Evolutionary conservation across 2,888 invertebrate species (phyloP).

Genomic region (Esperia sulphurella): DNA sequence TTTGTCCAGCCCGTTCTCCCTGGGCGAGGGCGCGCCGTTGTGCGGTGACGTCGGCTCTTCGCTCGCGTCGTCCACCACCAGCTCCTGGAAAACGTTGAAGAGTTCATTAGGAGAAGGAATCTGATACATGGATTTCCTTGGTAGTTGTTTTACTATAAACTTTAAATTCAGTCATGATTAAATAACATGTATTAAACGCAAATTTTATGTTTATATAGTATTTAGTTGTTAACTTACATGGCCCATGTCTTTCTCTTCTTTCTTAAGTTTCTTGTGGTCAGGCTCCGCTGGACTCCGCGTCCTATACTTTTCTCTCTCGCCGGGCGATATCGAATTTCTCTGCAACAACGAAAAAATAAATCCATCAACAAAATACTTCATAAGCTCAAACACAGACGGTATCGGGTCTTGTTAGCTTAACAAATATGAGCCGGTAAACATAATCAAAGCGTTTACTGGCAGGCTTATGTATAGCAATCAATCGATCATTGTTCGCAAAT

Average conservation of each 20-base stretch:
- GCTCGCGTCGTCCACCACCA: constrained; percentile 96
- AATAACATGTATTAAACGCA: too few relatives aligned
- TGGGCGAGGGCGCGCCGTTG: constrained; percentile 92
- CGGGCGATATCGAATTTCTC: constrained; percentile 92
- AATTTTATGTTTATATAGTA: neutral
- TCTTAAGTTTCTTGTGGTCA: constrained; percentile 85
- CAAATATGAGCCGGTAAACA: constrained; percentile 67
- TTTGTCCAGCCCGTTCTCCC: constrained; percentile 92
- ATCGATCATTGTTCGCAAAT: constrained; percentile 79
- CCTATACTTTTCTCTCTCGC: constrained; percentile 89
- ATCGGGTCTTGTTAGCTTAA: constrained; percentile 46
- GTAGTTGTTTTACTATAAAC: too few relatives aligned
- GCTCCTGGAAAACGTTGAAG: constrained; percentile 83
- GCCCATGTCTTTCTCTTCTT: constrained; percentile 90
- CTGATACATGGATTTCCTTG: too few relatives aligned
- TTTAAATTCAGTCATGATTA: too few relatives aligned
- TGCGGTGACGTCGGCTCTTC: constrained; percentile 93
- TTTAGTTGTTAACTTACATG: constrained; percentile 80
- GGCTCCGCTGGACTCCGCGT: constrained; percentile 88
- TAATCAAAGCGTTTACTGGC: constrained; percentile 73
- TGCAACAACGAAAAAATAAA: constrained; percentile 63
- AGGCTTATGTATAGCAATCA: constrained; percentile 71
- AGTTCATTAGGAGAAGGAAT: too few relatives aligned
- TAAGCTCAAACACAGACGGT: constrained; percentile 19
- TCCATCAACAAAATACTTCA: constrained; percentile 1